These are phyloP conservation scores for Hozukius guyotensis DNA, from an alignment of 2,797 vertebrate genomes.

Conservation along the genomic window DNA sequence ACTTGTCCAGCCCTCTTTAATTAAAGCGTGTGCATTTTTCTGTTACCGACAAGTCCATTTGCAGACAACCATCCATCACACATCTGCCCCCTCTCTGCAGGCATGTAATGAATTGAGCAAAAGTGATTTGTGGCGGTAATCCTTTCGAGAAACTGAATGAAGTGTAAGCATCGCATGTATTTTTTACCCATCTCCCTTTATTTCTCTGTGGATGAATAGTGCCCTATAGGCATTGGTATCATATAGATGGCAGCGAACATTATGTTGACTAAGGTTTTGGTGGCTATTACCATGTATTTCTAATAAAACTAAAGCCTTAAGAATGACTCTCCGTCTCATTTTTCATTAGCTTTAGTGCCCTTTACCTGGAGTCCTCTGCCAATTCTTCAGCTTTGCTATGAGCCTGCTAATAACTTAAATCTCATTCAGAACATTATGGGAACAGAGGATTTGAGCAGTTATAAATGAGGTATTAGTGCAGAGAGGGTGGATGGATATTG, in stretches of 20 bases:
- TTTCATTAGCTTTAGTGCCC: constrained; percentile 80
- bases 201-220: constrained; percentile 68
- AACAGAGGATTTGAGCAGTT: constrained; percentile 62
- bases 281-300: constrained; percentile 80
- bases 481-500: constrained; percentile 53
- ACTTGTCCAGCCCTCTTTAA: constrained; percentile 79
- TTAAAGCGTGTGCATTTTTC: constrained; percentile 81
- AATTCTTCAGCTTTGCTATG: constrained; percentile 66
- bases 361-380: constrained; percentile 71
- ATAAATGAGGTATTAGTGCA: constrained; percentile 74
- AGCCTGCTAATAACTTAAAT: constrained; percentile 73
- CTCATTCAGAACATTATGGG: constrained; percentile 66
- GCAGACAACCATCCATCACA: constrained; percentile 83
- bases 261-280: constrained; percentile 79
- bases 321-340: constrained; percentile 72
- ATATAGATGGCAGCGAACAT: constrained; percentile 75
- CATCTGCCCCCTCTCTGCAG: constrained; percentile 73
- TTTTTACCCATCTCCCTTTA: constrained; percentile 66
- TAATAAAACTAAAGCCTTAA: constrained; percentile 78
- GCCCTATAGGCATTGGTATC: constrained; percentile 75
- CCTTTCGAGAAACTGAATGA: constrained; percentile 75
- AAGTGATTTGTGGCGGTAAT: constrained; percentile 82
- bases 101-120: constrained; percentile 80
- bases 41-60: constrained; percentile 82
- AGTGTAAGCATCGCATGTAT: constrained; percentile 77